phyloP scores from a whole-genome alignment of 2,888 invertebrate species.

The Itoplectis maculator region DNA sequence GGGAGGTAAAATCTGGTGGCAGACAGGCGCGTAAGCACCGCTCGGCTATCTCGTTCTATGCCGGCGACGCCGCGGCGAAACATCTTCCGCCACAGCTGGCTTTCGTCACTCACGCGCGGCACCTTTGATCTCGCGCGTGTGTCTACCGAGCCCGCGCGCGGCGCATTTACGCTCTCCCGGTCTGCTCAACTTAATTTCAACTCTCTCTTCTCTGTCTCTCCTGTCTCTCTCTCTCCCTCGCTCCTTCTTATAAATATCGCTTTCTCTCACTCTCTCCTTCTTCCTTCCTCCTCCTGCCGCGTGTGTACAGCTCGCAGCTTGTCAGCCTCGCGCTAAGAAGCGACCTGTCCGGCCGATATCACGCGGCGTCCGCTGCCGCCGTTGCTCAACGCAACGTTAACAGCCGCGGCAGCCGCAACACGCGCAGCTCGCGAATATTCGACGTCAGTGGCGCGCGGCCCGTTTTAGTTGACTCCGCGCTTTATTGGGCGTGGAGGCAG shows the following conservation, averaged over 20 bases:
- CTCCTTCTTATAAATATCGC: no score
- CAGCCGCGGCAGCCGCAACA: slow-evolving; percentile 16
- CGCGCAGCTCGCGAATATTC: slow-evolving; percentile 37
- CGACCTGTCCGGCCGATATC: slow-evolving; percentile 63
- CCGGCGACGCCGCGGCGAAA: slow-evolving; percentile 55
- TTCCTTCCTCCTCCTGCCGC: slow-evolving; percentile 37
- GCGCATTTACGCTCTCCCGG: slow-evolving; percentile 74
- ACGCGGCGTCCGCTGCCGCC: slow-evolving; percentile 22
- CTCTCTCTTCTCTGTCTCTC: slow-evolving; percentile 58
- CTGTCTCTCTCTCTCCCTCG: no score
- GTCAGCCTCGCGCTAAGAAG: slow-evolving; percentile 38
- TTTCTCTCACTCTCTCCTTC: slow-evolving; percentile 51
- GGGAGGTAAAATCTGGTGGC: slow-evolving; percentile 76
- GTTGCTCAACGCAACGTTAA: slow-evolving; percentile 37
- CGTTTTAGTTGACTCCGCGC: slow-evolving; percentile 45
- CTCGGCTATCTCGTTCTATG: slow-evolving; percentile 49
- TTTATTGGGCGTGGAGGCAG: slow-evolving; percentile 53
- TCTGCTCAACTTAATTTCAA: slow-evolving; percentile 78
- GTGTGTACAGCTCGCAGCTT: slow-evolving; percentile 5
- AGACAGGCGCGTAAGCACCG: slow-evolving; percentile 20
- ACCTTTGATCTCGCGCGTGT: slow-evolving; percentile 78
- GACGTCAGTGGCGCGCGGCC: slow-evolving; percentile 20
- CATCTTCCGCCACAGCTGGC: slow-evolving; percentile 82
- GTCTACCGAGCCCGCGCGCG: slow-evolving; percentile 68
- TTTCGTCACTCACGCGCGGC: slow-evolving; percentile 81